A percentile compares a stretch with the other conserved stretches of the same genome.
phyloP scores from a whole-genome alignment of 92 coral and sea anemone species.

The Umimayanthus kanabou region DNA sequence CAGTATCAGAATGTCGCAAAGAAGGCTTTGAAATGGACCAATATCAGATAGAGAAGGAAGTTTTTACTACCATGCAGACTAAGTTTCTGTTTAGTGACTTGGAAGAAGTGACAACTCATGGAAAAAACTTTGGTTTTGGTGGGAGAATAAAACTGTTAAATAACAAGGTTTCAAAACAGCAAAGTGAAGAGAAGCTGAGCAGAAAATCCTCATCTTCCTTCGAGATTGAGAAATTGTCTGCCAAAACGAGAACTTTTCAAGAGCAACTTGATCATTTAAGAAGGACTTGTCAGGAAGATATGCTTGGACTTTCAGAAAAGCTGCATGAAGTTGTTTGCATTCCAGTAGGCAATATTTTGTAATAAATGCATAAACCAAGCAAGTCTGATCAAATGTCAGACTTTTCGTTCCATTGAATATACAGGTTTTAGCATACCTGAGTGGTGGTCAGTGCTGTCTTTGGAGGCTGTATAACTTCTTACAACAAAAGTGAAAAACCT shows the following conservation, averaged over 20 bases:
- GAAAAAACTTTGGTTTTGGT: not conserved
- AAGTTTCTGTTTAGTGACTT: not conserved
- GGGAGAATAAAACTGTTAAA: slow-evolving; percentile 10
- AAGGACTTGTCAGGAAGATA: slow-evolving; percentile 42
- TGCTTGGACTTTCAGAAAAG: slow-evolving; percentile 53
- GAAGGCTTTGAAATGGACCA: not conserved
- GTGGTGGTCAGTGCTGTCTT: too few relatives aligned
- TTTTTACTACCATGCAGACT: slow-evolving; percentile 13
- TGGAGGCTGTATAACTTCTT: too few relatives aligned
- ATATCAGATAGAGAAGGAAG: slow-evolving; percentile 18
- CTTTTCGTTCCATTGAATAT: too few relatives aligned
- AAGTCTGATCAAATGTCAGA: too few relatives aligned
- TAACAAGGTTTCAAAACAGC: slow-evolving; percentile 4
- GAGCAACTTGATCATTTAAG: slow-evolving; percentile 40
- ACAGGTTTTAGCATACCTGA: too few relatives aligned
- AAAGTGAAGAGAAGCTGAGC: slow-evolving; percentile 14
- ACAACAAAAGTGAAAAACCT: too few relatives aligned
- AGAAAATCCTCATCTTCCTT: slow-evolving; percentile 30
- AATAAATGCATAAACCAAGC: not conserved
- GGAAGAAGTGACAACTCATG: not conserved
- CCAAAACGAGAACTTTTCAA: slow-evolving; percentile 8
- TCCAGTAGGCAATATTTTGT: slow-evolving; percentile 16
- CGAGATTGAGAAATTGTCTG: slow-evolving; percentile 42
- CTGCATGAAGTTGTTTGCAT: slow-evolving; percentile 71
- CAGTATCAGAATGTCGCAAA: not conserved